Conservation (phyloP, 2,113 vertebrate species). For the Meriones unguiculatus region DNA sequence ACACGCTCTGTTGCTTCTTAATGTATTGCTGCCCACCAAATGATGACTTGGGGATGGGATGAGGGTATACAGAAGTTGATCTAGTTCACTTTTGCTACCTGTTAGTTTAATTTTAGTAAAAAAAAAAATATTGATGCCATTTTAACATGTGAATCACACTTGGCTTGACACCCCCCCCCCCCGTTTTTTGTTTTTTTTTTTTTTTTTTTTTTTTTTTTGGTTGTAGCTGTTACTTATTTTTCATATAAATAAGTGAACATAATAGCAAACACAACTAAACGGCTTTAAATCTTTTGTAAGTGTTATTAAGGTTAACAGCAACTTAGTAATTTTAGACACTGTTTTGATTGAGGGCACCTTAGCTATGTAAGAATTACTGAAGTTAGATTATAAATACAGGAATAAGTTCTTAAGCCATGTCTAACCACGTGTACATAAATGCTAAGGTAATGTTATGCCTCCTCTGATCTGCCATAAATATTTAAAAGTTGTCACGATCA, state of each 20-base stretch:
- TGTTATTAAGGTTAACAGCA: background rate
- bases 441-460: background rate
- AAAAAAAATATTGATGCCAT: background rate
- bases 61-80: background rate
- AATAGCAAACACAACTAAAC: background rate
- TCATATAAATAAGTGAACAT: background rate
- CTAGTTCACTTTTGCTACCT: constrained; percentile 2
- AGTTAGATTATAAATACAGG: background rate
- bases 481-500: background rate
- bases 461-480: background rate
- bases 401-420: constrained; percentile 2
- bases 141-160: background rate
- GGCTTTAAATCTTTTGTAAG: background rate
- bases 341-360: background rate
- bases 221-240: background rate
- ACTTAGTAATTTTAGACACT: background rate
- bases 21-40: background rate
- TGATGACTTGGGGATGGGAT: background rate
- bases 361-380: background rate
- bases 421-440: background rate
- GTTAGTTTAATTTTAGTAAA: background rate
- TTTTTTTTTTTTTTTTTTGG: background rate
- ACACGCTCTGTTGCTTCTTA: background rate
- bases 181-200: background rate
- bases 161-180: background rate